These are phyloP conservation scores for Danio jaintianensis DNA, from an alignment of 2,797 vertebrate genomes.

Conservation along the genomic window DNA sequence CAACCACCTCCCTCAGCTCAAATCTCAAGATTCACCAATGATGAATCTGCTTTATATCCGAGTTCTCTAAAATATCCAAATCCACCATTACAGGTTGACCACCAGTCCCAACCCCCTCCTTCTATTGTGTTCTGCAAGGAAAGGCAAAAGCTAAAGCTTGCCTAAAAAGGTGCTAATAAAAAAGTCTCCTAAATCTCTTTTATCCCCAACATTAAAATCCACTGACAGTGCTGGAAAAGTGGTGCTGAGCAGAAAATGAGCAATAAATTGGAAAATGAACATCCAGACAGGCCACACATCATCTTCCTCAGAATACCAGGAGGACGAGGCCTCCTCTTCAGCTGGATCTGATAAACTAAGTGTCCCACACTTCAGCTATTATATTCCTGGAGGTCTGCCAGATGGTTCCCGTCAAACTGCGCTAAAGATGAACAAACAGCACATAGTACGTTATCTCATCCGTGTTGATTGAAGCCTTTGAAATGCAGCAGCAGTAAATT, in stretches of 20 bases:
- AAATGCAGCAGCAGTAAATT: conserved; percentile 13
- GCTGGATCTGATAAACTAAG: conserved; percentile 41
- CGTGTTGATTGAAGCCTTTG: conserved; percentile 40
- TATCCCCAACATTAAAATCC: conserved; percentile 7
- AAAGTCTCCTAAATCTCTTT: conserved; percentile 4
- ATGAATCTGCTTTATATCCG: neutral
- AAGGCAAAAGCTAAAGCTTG: neutral
- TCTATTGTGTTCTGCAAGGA: neutral
- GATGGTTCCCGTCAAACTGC: conserved; percentile 30
- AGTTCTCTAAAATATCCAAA: too few relatives aligned
- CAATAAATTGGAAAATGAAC: conserved; percentile 14
- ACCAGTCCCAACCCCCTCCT: neutral
- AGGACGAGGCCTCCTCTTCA: conserved; percentile 14
- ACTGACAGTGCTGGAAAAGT: neutral
- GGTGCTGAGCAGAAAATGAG: neutral
- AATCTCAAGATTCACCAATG: too few relatives aligned
- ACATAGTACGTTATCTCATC: conserved; percentile 41
- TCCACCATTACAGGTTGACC: neutral
- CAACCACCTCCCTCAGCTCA: too few relatives aligned
- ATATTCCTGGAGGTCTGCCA: conserved; percentile 20
- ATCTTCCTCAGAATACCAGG: conserved; percentile 17
- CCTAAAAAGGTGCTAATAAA: neutral
- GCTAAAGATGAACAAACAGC: conserved; percentile 41
- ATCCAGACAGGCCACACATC: conserved; percentile 29
- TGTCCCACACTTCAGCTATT: conserved; percentile 32